phyloP scores from a whole-genome alignment of 2,888 invertebrate species.

The Napeogenes inachia region DNA sequence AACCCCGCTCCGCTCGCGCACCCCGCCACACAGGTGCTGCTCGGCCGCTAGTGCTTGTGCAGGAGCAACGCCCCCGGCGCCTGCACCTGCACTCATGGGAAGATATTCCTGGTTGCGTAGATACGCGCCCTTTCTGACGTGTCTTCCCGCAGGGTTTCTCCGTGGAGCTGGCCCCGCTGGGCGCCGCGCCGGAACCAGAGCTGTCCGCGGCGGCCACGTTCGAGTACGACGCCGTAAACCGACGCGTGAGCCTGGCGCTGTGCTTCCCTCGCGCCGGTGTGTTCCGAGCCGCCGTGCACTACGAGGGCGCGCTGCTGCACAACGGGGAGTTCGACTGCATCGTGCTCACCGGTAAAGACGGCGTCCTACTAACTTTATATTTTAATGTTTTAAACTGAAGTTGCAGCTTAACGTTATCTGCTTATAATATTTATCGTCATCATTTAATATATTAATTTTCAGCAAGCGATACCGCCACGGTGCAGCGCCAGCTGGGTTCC shows the following conservation, averaged over 20 bases:
- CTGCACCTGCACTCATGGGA: too few relatives aligned
- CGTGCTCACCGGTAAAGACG: conserved; percentile 86
- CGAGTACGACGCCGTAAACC: conserved; percentile 87
- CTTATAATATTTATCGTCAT: not conserved
- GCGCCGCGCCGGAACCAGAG: conserved; percentile 68
- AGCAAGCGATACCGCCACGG: conserved; percentile 83
- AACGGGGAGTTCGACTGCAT: conserved; percentile 96
- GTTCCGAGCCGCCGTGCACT: conserved; percentile 87
- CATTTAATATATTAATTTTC: conserved; percentile 6
- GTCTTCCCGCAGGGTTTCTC: conserved; percentile 66
- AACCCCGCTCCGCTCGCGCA: conserved; percentile 74
- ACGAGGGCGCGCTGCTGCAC: conserved; percentile 84
- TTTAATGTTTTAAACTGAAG: not conserved
- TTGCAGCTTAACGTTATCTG: not conserved
- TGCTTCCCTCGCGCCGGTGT: conserved; percentile 89
- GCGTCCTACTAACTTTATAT: not conserved
- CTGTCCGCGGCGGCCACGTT: conserved; percentile 79
- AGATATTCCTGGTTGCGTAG: too few relatives aligned
- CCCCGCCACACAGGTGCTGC: conserved; percentile 37
- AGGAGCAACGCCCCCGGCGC: too few relatives aligned
- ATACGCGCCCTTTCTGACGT: not conserved
- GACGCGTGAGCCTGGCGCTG: conserved; percentile 86
- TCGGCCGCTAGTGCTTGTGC: too few relatives aligned
- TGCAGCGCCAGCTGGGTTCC: conserved; percentile 90
- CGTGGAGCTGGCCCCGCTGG: conserved; percentile 75